These are phyloP conservation scores for Drosophila histrio DNA, from an alignment of 2,888 invertebrate genomes.

Conservation along the genomic window DNA sequence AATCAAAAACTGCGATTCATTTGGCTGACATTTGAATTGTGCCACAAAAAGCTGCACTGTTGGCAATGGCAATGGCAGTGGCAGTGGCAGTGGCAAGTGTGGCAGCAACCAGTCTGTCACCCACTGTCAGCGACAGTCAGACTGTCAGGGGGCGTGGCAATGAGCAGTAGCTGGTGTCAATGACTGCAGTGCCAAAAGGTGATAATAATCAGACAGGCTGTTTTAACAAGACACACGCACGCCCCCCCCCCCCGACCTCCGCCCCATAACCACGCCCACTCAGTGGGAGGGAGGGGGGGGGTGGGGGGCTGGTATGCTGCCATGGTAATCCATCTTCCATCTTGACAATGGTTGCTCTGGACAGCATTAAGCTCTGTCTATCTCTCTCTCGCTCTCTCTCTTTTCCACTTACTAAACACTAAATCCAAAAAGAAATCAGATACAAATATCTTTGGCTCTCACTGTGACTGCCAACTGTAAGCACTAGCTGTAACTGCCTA, in stretches of 20 bases:
- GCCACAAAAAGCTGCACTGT: conserved; percentile 24
- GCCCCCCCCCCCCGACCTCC: conserved; percentile 16
- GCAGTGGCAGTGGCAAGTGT: background rate
- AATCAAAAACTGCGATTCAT: conserved; percentile 78
- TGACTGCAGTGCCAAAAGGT: conserved; percentile 66
- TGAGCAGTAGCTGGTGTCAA: conserved; percentile 59
- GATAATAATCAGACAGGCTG: conserved; percentile 76
- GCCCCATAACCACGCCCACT: conserved; percentile 1
- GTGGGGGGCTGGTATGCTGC: background rate
- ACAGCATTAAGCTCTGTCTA: conserved; percentile 30
- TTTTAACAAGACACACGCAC: conserved; percentile 72
- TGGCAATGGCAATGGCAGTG: background rate
- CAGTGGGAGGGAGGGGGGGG: background rate
- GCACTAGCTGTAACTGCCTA: conserved; percentile 5
- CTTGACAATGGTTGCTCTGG: conserved; percentile 70
- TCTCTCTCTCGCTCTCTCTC: background rate
- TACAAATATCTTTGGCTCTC: conserved; percentile 66
- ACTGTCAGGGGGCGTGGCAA: conserved; percentile 32
- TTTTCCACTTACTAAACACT: conserved; percentile 29
- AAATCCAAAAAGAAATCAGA: conserved; percentile 70
- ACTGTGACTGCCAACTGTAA: conserved; percentile 21
- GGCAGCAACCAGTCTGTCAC: background rate
- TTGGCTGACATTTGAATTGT: conserved; percentile 43
- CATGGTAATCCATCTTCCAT: conserved; percentile 73
- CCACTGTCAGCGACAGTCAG: conserved; percentile 9